Evolutionary conservation across 2,888 invertebrate species (phyloP), one percentile per base, ranked within the genome.

Genomic region (Drosophila mulleri): DNA sequence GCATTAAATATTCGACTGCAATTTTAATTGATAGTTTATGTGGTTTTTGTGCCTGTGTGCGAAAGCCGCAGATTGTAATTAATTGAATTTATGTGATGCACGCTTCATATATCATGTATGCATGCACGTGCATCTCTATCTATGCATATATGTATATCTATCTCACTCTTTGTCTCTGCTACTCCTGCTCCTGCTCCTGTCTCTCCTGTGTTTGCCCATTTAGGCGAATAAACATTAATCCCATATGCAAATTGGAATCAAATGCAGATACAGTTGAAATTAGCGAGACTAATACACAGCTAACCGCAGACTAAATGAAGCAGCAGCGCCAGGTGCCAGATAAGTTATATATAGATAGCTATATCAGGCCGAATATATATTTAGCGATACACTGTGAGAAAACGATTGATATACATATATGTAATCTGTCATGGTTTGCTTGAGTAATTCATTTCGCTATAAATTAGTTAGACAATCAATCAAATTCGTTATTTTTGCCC

Each of bases 61-160:
- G 54, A 68, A 72, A 50, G 48, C 88, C 88, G 48, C 82, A 87
- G 57, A 61, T 82, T 77, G 85, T 77, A 80, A 75, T 82, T 87
- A 87, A 84, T 78, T 81, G 68, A 83, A 81, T 81, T 75, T 56
- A 71, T 70, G 65, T 56, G 63, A 58, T 66, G 57, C 50, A 69
- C 48, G 52, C 54, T 42, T 48, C 41, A 67, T 64, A 72, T 47
- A 57, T 58, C 41, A 61, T 48, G 45, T 42, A 29, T 63, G 29
- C 44, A 12, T 52, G 14, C 23, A 11, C 23, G 39, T 57, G 12
- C 39, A 32, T 20, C 4, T 42, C 32, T 60, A n/a, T 37, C 26
- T 44, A 42, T n/a, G n/a, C n/a, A n/a, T n/a, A n/a, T n/a, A n/a
- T n/a, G n/a, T n/a, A n/a, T 45, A 9, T 26, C 14, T 2, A 12